A percentile compares a stretch with the other conserved stretches of the same genome.
phyloP scores from a whole-genome alignment of 2,113 vertebrate species.

The Cariama cristata region DNA sequence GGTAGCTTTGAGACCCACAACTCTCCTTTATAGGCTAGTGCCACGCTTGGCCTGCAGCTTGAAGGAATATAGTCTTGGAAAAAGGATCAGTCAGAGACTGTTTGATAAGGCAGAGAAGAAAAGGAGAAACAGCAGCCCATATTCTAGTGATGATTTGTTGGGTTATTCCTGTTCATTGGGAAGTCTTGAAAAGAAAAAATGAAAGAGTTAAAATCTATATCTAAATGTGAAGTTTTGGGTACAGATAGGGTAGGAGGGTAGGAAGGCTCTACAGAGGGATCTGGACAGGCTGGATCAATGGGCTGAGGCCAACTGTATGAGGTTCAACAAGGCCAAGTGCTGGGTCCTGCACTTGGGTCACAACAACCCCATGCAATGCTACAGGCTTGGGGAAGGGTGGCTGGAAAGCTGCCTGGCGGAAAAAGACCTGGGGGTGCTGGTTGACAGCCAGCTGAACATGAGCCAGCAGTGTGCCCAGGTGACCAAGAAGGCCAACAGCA shows the following conservation, averaged over 20 bases:
- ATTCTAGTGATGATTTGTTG: not conserved
- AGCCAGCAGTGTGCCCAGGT: too few relatives aligned
- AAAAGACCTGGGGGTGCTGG: too few relatives aligned
- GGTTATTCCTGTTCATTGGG: fast-evolving
- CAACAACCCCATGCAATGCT: too few relatives aligned
- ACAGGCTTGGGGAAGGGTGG: too few relatives aligned
- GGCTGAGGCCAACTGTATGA: too few relatives aligned
- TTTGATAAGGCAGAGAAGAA: not conserved
- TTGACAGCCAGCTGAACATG: too few relatives aligned
- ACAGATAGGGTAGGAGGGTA: not conserved
- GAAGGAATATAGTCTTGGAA: not conserved
- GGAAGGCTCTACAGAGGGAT: too few relatives aligned
- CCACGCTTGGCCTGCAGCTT: not conserved
- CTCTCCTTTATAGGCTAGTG: not conserved
- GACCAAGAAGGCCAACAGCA: too few relatives aligned
- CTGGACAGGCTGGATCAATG: too few relatives aligned
- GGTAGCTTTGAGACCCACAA: not conserved
- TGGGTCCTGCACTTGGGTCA: too few relatives aligned
- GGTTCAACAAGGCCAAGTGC: too few relatives aligned
- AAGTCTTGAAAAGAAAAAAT: not conserved
- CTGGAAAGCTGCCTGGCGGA: too few relatives aligned
- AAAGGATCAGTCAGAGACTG: not conserved
- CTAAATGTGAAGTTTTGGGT: not conserved
- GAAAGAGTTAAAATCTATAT: not conserved
- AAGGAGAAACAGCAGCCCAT: not conserved